Conservation (phyloP, 2,888 invertebrate species). For the Philereme vetulata region DNA sequence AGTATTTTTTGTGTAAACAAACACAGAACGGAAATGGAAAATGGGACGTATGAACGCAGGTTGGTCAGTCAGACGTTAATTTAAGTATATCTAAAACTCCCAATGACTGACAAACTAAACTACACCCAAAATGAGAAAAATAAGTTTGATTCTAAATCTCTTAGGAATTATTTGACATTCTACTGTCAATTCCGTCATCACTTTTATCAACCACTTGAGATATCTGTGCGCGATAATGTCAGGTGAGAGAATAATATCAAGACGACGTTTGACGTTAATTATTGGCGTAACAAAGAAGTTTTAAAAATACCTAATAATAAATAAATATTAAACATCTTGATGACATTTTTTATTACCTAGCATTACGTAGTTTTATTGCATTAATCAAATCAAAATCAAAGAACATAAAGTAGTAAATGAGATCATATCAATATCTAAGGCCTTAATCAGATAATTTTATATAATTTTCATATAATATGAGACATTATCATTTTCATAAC, state of each 20-base stretch:
- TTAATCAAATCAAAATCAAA: neutral
- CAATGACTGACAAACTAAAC: too few species aligned
- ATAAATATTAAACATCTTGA: conserved; percentile 13
- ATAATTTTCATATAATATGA: too few species aligned
- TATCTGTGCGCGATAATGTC: conserved; percentile 18
- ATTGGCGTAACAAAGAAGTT: too few species aligned
- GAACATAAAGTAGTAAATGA: too few species aligned
- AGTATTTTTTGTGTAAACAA: conserved; percentile 28
- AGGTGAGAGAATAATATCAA: conserved; percentile 22
- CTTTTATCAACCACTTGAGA: conserved; percentile 18
- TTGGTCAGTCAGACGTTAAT: conserved; percentile 7
- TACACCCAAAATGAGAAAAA: neutral
- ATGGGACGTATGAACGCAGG: conserved; percentile 20
- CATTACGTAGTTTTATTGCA: conserved; percentile 4
- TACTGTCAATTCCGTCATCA: conserved; percentile 17
- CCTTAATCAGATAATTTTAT: too few species aligned
- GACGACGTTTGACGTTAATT: conserved; percentile 8
- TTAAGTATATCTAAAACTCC: too few species aligned
- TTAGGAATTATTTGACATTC: conserved; percentile 1
- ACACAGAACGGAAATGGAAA: conserved; percentile 23
- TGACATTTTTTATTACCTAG: conserved; percentile 7
- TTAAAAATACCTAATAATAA: neutral
- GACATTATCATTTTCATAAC: too few species aligned
- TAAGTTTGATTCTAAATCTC: neutral
- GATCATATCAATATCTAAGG: too few species aligned